Evolutionary conservation across 2,797 vertebrate species (phyloP).

Genomic region (Sternotherus odoratus): DNA sequence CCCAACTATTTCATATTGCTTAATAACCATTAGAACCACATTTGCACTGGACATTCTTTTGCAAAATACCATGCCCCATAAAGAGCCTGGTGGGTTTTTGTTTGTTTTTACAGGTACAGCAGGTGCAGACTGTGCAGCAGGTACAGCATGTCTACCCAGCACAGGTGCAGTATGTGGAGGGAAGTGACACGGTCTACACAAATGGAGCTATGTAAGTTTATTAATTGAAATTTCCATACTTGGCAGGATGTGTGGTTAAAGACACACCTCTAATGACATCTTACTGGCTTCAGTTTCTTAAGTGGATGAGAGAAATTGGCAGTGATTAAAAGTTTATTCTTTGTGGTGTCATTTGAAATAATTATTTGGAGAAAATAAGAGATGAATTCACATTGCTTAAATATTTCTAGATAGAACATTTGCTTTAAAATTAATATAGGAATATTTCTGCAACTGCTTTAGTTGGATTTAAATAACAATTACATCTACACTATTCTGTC

Average conservation of each 20-base stretch:
- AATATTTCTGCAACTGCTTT: background rate
- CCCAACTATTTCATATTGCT: background rate
- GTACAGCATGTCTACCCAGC: conserved; percentile 87
- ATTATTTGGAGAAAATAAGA: background rate
- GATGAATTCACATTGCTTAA: background rate
- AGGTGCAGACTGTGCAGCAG: conserved; percentile 86
- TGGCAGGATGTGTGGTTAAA: background rate
- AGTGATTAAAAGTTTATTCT: background rate
- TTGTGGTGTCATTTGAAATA: background rate
- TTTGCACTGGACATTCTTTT: background rate
- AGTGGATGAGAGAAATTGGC: conserved; percentile 10
- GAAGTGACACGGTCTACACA: conserved; percentile 86
- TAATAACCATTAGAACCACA: background rate
- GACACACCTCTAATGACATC: background rate
- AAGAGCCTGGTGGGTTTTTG: background rate
- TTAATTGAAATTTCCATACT: background rate
- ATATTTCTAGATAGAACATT: background rate
- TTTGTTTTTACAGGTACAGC: conserved; percentile 81
- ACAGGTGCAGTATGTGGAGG: conserved; percentile 88
- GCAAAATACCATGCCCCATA: background rate
- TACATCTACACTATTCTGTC: background rate
- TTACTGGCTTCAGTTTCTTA: background rate
- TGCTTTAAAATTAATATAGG: background rate
- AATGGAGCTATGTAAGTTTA: conserved; percentile 87
- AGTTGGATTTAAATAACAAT: background rate